These are phyloP conservation scores for Epinephelus coioides DNA, from an alignment of 2,797 vertebrate genomes.

Conservation along the genomic window DNA sequence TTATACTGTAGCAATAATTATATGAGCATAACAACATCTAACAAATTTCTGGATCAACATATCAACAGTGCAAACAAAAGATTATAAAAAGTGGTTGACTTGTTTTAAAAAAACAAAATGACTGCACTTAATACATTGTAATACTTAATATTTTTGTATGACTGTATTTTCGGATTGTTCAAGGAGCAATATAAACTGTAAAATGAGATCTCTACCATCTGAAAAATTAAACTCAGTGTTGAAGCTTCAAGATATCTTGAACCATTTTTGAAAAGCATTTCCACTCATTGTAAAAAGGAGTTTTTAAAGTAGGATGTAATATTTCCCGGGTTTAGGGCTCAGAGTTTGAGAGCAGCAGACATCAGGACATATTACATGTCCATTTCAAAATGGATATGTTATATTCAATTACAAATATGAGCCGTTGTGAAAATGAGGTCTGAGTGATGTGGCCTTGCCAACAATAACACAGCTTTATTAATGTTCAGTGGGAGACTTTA, in stretches of 20 bases:
- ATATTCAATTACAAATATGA: conserved; percentile 47
- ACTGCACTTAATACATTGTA: not conserved
- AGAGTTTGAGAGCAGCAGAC: conserved; percentile 25
- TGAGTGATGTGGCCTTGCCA: conserved; percentile 47
- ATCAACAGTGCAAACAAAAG: not conserved
- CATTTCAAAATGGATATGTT: conserved; percentile 40
- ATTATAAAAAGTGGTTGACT: not conserved
- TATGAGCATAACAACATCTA: not conserved
- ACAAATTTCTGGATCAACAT: not conserved
- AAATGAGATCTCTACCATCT: conserved; percentile 11
- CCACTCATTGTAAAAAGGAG: not conserved
- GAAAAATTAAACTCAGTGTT: not conserved
- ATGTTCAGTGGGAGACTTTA: conserved; percentile 51
- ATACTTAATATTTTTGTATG: not conserved
- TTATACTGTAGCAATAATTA: not conserved
- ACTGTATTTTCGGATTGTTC: not conserved
- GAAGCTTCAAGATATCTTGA: not conserved
- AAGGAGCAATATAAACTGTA: not conserved
- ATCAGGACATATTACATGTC: conserved; percentile 15
- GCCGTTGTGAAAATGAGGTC: conserved; percentile 57
- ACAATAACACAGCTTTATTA: conserved; percentile 61
- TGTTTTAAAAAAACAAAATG: not conserved
- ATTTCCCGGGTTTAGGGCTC: conserved; percentile 7
- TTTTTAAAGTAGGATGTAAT: not conserved
- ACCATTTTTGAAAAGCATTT: conserved; percentile 14